Evolutionary conservation across 2,888 invertebrate genomes (phyloP).

Genomic region (Rutpela maculata): DNA sequence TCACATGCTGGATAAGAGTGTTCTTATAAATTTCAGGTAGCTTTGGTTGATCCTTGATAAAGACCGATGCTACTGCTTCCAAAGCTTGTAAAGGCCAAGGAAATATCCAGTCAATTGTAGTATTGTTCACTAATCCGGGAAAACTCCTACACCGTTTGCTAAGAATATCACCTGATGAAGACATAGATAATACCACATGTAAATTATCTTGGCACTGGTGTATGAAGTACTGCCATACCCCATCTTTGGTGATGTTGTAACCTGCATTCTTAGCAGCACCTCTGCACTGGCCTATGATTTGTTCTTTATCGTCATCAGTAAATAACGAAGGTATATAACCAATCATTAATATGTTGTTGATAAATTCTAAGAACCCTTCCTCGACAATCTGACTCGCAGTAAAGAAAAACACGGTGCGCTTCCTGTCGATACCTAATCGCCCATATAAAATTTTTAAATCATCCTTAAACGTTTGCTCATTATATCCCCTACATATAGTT

Average conservation of each 20-base stretch:
- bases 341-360: constrained; percentile 93
- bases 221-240: constrained; percentile 90
- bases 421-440: constrained; percentile 86
- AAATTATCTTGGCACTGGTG: constrained; percentile 87
- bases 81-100: constrained; percentile 95
- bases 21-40: constrained; percentile 74
- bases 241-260: constrained; percentile 84
- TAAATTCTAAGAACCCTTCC: constrained; percentile 90
- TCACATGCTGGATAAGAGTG: constrained; percentile 88
- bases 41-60: constrained; percentile 80
- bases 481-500: constrained; percentile 89
- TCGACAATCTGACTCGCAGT: constrained; percentile 88
- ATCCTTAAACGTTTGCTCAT: constrained; percentile 88
- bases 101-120: constrained; percentile 95
- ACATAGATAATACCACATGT: constrained; percentile 94
- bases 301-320: constrained; percentile 91
- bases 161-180: constrained; percentile 88
- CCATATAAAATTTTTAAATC: constrained; percentile 89
- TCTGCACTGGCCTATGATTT: constrained; percentile 83
- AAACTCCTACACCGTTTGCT: constrained; percentile 92
- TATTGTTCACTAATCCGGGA: constrained; percentile 93
- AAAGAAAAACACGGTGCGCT: constrained; percentile 88
- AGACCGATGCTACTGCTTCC: constrained; percentile 90
- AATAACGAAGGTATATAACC: constrained; percentile 91
- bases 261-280: constrained; percentile 83